phyloP scores from a whole-genome alignment of 2,113 vertebrate genomes.

The Entelurus aequoreus region DNA sequence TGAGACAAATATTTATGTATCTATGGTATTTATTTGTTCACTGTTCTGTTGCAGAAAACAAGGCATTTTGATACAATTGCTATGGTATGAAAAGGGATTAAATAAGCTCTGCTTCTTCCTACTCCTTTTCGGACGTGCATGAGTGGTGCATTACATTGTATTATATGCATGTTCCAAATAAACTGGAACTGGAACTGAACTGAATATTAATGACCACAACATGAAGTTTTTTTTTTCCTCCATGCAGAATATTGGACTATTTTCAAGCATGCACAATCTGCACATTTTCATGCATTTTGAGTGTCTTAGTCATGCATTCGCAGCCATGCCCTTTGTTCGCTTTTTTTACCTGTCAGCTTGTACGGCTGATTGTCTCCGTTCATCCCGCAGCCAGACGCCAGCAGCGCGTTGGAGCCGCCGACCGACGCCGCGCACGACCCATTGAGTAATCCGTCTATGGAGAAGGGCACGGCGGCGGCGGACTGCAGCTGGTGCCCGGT shows the following conservation, averaged over 20 bases:
- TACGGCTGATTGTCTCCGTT: conserved; percentile 92
- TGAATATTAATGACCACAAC: conserved; percentile 30
- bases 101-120: too few relatives aligned
- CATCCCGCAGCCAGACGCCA: conserved; percentile 89
- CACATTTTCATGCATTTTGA: not conserved
- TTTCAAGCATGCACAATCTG: not conserved
- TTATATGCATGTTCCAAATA: too few relatives aligned
- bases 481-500: conserved; percentile 91
- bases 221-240: not conserved
- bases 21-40: too few relatives aligned
- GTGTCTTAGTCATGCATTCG: not conserved
- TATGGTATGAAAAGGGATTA: too few relatives aligned
- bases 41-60: too few relatives aligned
- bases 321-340: not conserved
- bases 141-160: too few relatives aligned
- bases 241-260: not conserved
- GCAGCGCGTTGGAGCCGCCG: conserved; percentile 83
- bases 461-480: conserved; percentile 89
- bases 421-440: conserved; percentile 91
- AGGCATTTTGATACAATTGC: too few relatives aligned
- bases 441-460: conserved; percentile 98
- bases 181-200: too few relatives aligned
- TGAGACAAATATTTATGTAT: too few relatives aligned
- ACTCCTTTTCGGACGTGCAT: too few relatives aligned
- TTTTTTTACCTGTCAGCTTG: conserved; percentile 89